phyloP scores from a whole-genome alignment of 53 echinoderm and acorn worm species.

The Pentamera pediparva region DNA sequence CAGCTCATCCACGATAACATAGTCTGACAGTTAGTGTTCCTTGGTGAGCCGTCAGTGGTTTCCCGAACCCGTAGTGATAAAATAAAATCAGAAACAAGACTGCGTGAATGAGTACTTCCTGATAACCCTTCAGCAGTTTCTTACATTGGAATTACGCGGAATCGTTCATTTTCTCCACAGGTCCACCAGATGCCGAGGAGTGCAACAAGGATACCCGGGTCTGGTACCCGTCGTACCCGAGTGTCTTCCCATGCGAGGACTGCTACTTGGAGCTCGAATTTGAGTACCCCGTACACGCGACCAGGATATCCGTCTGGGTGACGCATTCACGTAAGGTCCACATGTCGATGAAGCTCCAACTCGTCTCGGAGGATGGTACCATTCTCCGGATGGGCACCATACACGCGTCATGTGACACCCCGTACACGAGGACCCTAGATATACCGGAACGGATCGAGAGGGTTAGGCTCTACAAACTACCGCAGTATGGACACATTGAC shows the following conservation, averaged over 20 bases:
- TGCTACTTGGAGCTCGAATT: slow-evolving; percentile 70
- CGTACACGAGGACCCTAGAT: slow-evolving; percentile 60
- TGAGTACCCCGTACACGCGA: slow-evolving; percentile 46
- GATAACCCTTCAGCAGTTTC: no score
- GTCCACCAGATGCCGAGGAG: slow-evolving; percentile 68
- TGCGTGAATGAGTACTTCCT: no score
- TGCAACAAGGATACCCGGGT: slow-evolving; percentile 41
- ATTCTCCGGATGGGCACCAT: slow-evolving; percentile 53
- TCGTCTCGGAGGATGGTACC: slow-evolving; percentile 36
- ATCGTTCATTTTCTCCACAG: slow-evolving; percentile 30
- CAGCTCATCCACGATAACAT: no score
- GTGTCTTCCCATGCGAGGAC: slow-evolving; percentile 34
- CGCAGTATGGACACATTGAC: slow-evolving; percentile 50
- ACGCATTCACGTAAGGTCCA: slow-evolving; percentile 28
- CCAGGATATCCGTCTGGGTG: slow-evolving; percentile 65
- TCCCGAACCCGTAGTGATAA: no score
- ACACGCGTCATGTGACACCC: slow-evolving; percentile 68
- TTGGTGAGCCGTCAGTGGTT: no score
- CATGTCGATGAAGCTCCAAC: slow-evolving; percentile 46
- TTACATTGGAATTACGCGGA: background rate
- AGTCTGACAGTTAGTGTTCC: no score
- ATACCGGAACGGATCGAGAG: slow-evolving; percentile 29
- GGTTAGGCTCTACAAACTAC: slow-evolving; percentile 43
- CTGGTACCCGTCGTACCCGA: slow-evolving; percentile 35
- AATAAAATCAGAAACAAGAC: no score